Percentiles rank a stretch among this genome's conserved stretches.
These are phyloP conservation scores for Dysidea cf. avara DNA, from an alignment of 37 sponge, comb jelly and placozoan species.

Conservation along the genomic window DNA sequence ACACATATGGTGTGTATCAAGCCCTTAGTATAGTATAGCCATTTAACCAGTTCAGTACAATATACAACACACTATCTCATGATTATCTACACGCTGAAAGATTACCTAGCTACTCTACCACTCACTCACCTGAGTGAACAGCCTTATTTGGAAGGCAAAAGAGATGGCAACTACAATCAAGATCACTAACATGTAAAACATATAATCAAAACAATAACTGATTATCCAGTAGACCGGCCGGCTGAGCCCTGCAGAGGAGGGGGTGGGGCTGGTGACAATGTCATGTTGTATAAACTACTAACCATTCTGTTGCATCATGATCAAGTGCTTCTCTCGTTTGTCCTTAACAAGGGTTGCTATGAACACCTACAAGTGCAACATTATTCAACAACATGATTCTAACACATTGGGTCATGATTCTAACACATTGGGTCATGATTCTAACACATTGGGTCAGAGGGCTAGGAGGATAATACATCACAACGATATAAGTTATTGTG, in stretches of 20 bases:
- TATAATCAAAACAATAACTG: slow-evolving; percentile 55
- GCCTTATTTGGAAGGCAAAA: slow-evolving; percentile 53
- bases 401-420: too few species aligned
- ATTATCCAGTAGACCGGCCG: slow-evolving; percentile 72
- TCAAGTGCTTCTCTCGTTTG: slow-evolving; percentile 68
- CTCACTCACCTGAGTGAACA: slow-evolving; percentile 76
- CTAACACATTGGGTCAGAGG: too few species aligned
- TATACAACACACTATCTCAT: neutral
- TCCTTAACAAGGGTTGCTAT: slow-evolving; percentile 68
- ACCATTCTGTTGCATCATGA: slow-evolving; percentile 92
- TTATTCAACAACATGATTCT: too few species aligned
- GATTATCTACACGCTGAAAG: slow-evolving; percentile 8
- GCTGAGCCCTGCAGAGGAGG: too few species aligned
- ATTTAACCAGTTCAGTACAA: too few species aligned
- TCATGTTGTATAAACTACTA: neutral
- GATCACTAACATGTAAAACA: slow-evolving; percentile 43
- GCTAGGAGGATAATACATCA: too few species aligned
- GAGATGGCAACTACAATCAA: slow-evolving; percentile 25
- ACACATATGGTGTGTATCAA: too few species aligned
- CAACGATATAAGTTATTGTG: too few species aligned
- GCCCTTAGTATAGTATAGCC: too few species aligned
- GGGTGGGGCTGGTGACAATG: neutral
- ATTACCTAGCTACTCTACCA: neutral
- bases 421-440: too few species aligned
- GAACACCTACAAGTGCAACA: slow-evolving; percentile 44